Evolutionary conservation across 2,888 invertebrate species (phyloP).

Genomic region (Cabera pusaria): DNA sequence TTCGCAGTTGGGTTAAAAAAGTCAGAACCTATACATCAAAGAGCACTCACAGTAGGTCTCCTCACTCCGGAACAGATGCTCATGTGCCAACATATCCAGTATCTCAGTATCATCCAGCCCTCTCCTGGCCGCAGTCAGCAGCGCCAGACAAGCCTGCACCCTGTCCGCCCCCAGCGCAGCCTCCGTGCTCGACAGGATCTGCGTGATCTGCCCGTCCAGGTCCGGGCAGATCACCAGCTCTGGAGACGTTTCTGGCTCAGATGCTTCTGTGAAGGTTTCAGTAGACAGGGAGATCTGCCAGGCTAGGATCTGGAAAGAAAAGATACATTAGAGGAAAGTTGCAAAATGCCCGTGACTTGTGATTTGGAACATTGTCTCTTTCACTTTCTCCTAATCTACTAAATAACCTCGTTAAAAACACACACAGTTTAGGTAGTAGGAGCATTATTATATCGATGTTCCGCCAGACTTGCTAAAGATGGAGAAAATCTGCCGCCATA

Average conservation of each 20-base stretch:
- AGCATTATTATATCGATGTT: too few relatives aligned
- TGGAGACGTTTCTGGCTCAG: conserved; percentile 62
- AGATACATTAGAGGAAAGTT: too few relatives aligned
- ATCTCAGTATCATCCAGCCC: conserved; percentile 93
- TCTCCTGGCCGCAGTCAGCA: conserved; percentile 89
- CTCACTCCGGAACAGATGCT: conserved; percentile 84
- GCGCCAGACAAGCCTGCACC: conserved; percentile 87
- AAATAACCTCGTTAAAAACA: too few relatives aligned
- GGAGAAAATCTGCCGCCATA: too few relatives aligned
- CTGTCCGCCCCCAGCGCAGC: conserved; percentile 86
- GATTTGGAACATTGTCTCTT: too few relatives aligned
- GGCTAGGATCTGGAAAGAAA: conserved; percentile 63
- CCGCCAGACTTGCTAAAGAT: too few relatives aligned
- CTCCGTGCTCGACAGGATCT: conserved; percentile 87
- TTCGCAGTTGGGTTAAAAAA: too few relatives aligned
- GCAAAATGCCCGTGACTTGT: too few relatives aligned
- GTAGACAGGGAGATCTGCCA: conserved; percentile 80
- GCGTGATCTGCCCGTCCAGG: conserved; percentile 84
- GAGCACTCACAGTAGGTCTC: conserved; percentile 86
- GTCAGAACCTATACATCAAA: too few relatives aligned
- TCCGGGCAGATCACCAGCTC: conserved; percentile 72
- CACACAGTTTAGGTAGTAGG: too few relatives aligned
- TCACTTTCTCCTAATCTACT: too few relatives aligned
- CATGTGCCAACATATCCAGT: conserved; percentile 86
- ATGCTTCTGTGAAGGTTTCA: conserved; percentile 71